These are phyloP conservation scores for Daptonema setosum DNA, from an alignment of 2,888 invertebrate genomes.

Conservation along the genomic window DNA sequence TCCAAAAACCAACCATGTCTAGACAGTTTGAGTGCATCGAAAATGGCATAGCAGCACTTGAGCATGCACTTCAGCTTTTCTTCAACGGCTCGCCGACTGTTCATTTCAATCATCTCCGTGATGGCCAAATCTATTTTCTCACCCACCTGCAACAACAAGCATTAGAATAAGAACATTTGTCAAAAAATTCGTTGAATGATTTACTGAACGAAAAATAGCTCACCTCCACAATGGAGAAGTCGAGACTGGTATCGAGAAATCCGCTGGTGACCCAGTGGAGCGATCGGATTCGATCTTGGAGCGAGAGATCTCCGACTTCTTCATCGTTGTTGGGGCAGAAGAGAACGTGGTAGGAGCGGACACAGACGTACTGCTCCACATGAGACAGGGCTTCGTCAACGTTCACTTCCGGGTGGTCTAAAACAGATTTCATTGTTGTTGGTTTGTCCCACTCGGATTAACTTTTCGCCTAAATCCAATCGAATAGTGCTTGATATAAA, in stretches of 20 bases:
- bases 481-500: no score
- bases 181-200: no score
- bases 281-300: slow-evolving; percentile 78
- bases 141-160: slow-evolving; percentile 38
- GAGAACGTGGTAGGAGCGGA: slow-evolving; percentile 57
- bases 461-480: no score
- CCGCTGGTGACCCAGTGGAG: slow-evolving; percentile 86
- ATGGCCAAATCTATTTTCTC: slow-evolving; percentile 22
- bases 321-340: slow-evolving; percentile 72
- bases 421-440: no score
- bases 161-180: neutral
- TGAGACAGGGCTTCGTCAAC: slow-evolving; percentile 63
- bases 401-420: no score
- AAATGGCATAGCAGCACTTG: slow-evolving; percentile 69
- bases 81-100: slow-evolving; percentile 47
- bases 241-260: slow-evolving; percentile 74
- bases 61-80: slow-evolving; percentile 78
- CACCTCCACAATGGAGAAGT: slow-evolving; percentile 28
- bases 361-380: slow-evolving; percentile 78
- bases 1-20: neutral
- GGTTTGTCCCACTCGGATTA: no score
- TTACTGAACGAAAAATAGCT: neutral
- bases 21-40: slow-evolving; percentile 43
- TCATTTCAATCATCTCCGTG: slow-evolving; percentile 69
- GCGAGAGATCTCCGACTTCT: slow-evolving; percentile 61